A percentile compares a stretch with the other conserved stretches of the same genome.
Conservation (phyloP, 2,113 vertebrate genomes). For the Carlito syrichta region DNA sequence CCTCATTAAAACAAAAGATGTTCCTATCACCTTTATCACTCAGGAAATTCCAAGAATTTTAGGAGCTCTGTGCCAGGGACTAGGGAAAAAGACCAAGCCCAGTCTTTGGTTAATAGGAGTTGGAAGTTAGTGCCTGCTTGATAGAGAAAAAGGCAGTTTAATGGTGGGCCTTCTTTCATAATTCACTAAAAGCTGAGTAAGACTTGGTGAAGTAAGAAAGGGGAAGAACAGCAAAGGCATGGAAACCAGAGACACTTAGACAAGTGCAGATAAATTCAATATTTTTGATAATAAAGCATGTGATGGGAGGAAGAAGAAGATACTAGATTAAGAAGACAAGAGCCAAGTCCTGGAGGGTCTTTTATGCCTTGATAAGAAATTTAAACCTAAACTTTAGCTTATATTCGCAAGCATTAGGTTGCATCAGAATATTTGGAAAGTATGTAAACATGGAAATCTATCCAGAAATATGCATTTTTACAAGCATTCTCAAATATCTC, state of each 20-base stretch:
- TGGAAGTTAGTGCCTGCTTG: neutral
- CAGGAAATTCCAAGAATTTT: neutral
- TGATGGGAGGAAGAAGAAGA: neutral
- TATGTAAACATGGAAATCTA: neutral
- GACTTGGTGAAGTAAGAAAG: neutral
- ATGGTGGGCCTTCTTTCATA: neutral
- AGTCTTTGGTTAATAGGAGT: neutral
- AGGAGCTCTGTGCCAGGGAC: neutral
- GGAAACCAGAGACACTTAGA: neutral
- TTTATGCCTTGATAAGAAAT: constrained; percentile 8
- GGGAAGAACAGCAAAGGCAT: neutral
- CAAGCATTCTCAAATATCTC: neutral
- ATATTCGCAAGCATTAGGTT: neutral
- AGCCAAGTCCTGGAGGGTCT: neutral
- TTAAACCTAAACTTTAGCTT: neutral
- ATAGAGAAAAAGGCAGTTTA: neutral
- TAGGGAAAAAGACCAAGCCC: neutral
- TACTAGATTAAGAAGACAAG: neutral
- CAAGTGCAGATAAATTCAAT: neutral
- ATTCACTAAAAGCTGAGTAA: neutral
- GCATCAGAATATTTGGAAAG: neutral
- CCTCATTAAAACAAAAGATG: constrained; percentile 21
- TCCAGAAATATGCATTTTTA: constrained; percentile 8
- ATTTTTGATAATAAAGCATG: neutral
- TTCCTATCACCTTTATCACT: neutral